Evolutionary conservation across 92 coral and sea anemone genomes (phyloP).

Genomic region (Actinernus sp.): DNA sequence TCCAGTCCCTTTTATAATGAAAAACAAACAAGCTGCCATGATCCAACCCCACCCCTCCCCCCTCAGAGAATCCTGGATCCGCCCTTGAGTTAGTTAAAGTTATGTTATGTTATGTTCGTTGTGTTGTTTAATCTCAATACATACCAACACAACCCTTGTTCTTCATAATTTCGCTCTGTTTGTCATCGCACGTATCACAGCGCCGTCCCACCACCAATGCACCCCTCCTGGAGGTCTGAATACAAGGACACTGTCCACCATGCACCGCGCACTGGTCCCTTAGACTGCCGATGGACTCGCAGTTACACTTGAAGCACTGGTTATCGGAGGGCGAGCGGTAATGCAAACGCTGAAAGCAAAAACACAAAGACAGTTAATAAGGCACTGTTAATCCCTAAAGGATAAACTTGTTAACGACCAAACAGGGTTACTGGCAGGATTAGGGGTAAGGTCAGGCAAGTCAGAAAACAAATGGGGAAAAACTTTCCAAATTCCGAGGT

Average conservation of each 20-base stretch:
- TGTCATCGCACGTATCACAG: slow-evolving; percentile 86
- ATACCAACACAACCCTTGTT: slow-evolving; percentile 91
- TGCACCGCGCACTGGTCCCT: slow-evolving; percentile 55
- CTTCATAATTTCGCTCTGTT: slow-evolving; percentile 84
- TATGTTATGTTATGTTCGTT: too few species aligned
- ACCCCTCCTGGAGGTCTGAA: slow-evolving; percentile 35
- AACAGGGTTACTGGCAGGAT: not conserved
- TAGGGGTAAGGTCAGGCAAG: not conserved
- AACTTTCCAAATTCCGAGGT: too few species aligned
- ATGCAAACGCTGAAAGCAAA: slow-evolving; percentile 21
- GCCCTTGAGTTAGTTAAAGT: too few species aligned
- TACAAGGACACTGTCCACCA: slow-evolving; percentile 92
- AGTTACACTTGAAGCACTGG: slow-evolving; percentile 74
- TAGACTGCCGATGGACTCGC: slow-evolving; percentile 72
- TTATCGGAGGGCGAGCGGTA: slow-evolving; percentile 61
- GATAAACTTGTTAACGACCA: not conserved
- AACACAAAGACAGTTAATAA: too few species aligned
- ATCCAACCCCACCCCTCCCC: too few species aligned
- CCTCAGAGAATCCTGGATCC: too few species aligned
- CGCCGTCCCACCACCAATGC: slow-evolving; percentile 80
- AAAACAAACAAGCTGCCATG: too few species aligned
- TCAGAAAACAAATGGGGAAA: too few species aligned
- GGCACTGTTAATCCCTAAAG: too few species aligned
- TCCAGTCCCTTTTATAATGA: too few species aligned
- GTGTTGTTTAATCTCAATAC: too few species aligned